phyloP scores from a whole-genome alignment of 2,797 vertebrate genomes.

The Phalloptychus januarius region DNA sequence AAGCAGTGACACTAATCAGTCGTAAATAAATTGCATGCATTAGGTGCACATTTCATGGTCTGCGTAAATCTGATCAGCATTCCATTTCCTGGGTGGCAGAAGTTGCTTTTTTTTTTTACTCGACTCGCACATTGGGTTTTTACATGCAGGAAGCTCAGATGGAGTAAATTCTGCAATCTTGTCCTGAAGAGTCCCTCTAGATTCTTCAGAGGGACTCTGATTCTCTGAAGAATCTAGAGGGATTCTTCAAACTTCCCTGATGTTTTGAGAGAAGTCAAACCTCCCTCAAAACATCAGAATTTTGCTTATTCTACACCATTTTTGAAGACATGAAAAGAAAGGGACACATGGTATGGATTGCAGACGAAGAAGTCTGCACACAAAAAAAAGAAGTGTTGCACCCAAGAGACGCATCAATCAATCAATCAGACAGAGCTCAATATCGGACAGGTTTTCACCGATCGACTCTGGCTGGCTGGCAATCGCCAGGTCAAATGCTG shows the following conservation, averaged over 20 bases:
- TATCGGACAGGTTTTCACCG: not conserved
- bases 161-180: not conserved
- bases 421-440: not conserved
- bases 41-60: constrained; percentile 70
- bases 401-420: not conserved
- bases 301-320: too few relatives aligned
- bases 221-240: too few relatives aligned
- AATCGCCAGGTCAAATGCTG: not conserved
- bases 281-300: too few relatives aligned
- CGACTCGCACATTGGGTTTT: not conserved
- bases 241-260: too few relatives aligned
- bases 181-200: not conserved
- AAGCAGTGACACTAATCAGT: constrained; percentile 74
- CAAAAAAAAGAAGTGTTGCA: not conserved
- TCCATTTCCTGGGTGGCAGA: constrained; percentile 37
- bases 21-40: constrained; percentile 69
- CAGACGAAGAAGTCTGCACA: not conserved
- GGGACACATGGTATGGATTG: not conserved
- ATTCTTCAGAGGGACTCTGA: too few relatives aligned
- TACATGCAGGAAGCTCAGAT: not conserved
- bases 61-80: constrained; percentile 57
- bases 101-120: not conserved
- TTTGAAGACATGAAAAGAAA: not conserved
- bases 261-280: too few relatives aligned
- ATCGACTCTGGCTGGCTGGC: not conserved